A percentile compares a stretch with the other conserved stretches of the same genome.
These are phyloP conservation scores for Habropoda laboriosa DNA, from an alignment of 1,140 invertebrate species.

Conservation along the genomic window DNA sequence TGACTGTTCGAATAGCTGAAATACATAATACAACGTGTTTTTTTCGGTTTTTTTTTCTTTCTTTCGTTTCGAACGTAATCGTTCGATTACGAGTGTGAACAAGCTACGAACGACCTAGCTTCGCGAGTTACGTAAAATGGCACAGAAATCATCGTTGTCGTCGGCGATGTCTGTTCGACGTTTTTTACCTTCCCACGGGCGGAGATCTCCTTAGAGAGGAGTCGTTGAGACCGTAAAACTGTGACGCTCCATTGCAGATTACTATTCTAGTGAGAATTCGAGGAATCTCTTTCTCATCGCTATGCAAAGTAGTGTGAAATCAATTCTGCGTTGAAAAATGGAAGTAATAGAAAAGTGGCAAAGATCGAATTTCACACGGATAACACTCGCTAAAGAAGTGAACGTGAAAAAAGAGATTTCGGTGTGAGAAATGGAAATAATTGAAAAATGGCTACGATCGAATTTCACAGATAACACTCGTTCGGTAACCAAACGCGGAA, in stretches of 20 bases:
- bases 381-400: no score
- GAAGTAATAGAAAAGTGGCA: no score
- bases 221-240: neutral
- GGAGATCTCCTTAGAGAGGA: neutral
- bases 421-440: no score
- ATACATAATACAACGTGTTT: neutral
- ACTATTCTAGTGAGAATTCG: neutral
- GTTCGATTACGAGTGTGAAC: neutral
- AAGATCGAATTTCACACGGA: no score
- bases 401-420: no score
- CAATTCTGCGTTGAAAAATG: no score
- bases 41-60: neutral
- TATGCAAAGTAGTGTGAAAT: no score
- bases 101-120: neutral
- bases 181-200: conserved; percentile 21
- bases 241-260: neutral
- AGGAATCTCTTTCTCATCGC: no score
- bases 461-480: no score
- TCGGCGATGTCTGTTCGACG: neutral
- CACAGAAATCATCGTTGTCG: conserved; percentile 67
- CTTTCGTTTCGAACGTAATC: neutral
- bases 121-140: conserved; percentile 61
- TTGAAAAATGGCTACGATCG: no score
- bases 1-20: no score
- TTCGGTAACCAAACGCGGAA: no score